A percentile compares a stretch with the other conserved stretches of the same genome.
Conservation (phyloP, 2,113 vertebrate species). For the Amblyopsis rosae region DNA sequence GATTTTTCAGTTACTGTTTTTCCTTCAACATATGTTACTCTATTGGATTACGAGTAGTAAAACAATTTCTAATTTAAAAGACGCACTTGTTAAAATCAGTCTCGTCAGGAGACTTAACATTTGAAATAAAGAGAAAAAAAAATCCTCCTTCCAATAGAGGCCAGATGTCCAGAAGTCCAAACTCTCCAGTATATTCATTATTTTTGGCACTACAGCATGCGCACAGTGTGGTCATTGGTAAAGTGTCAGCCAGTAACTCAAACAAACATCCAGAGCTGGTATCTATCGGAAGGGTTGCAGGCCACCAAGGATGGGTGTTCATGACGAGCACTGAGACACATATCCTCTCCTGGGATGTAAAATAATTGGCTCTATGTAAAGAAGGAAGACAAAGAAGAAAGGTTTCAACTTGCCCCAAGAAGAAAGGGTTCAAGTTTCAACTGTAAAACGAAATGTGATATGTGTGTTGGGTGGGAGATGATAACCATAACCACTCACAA, state of each 20-base stretch:
- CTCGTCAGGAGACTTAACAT: conserved; percentile 1
- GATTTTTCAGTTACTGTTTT: conserved; percentile 1
- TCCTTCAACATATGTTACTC: background rate
- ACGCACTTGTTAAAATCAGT: conserved; percentile 42
- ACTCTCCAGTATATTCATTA: conserved; percentile 57
- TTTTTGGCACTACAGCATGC: conserved; percentile 2
- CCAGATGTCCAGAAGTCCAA: conserved; percentile 41
- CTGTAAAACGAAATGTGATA: conserved; percentile 9
- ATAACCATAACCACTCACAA: conserved; percentile 74
- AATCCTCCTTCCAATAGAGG: conserved; percentile 34
- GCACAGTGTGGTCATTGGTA: conserved; percentile 24
- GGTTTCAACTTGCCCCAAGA: background rate
- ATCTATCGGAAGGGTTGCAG: conserved; percentile 85
- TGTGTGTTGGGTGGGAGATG: background rate
- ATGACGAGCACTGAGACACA: conserved; percentile 88
- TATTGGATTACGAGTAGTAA: conserved; percentile 1
- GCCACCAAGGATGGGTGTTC: conserved; percentile 80
- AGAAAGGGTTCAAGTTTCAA: background rate
- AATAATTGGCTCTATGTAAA: conserved; percentile 84
- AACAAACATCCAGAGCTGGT: conserved; percentile 89
- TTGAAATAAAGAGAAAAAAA: conserved; percentile 1
- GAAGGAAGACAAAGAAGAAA: conserved; percentile 32
- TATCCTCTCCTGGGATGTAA: conserved; percentile 77
- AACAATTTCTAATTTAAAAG: conserved; percentile 25
- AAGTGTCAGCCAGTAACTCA: conserved; percentile 36